A percentile compares a stretch with the other conserved stretches of the same genome.
phyloP scores from a whole-genome alignment of 2,888 invertebrate genomes.

The Hofmannophila pseudospretella region DNA sequence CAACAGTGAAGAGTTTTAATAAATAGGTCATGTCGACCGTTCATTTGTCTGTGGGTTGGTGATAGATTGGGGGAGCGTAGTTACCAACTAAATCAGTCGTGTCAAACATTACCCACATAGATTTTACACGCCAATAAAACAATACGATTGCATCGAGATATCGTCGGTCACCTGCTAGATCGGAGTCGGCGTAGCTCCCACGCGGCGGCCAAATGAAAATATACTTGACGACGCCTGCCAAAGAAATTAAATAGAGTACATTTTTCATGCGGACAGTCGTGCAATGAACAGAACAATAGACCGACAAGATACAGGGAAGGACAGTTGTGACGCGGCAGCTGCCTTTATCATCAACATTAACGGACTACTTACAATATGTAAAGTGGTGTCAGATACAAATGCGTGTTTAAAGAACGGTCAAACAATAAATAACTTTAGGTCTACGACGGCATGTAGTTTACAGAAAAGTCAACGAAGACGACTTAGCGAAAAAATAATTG shows the following conservation, averaged over 20 bases:
- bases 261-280: constrained; percentile 63
- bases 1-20: no score
- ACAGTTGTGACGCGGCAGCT: constrained; percentile 33
- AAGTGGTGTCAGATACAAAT: no score
- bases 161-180: constrained; percentile 63
- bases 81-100: constrained; percentile 14
- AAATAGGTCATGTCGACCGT: neutral
- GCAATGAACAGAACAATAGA: constrained; percentile 54
- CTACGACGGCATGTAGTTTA: no score
- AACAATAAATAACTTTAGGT: no score
- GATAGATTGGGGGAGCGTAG: constrained; percentile 4
- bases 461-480: no score
- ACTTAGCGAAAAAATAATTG: no score
- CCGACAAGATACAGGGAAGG: constrained; percentile 42
- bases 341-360: no score
- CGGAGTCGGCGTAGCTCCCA: constrained; percentile 3
- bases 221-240: constrained; percentile 66
- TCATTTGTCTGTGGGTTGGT: neutral
- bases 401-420: no score
- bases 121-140: constrained; percentile 59
- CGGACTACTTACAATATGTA: no score
- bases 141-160: constrained; percentile 64
- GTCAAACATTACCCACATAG: constrained; percentile 41
- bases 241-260: constrained; percentile 70
- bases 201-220: constrained; percentile 65